phyloP scores from a whole-genome alignment of 2,797 vertebrate genomes.

The Masticophis lateralis region DNA sequence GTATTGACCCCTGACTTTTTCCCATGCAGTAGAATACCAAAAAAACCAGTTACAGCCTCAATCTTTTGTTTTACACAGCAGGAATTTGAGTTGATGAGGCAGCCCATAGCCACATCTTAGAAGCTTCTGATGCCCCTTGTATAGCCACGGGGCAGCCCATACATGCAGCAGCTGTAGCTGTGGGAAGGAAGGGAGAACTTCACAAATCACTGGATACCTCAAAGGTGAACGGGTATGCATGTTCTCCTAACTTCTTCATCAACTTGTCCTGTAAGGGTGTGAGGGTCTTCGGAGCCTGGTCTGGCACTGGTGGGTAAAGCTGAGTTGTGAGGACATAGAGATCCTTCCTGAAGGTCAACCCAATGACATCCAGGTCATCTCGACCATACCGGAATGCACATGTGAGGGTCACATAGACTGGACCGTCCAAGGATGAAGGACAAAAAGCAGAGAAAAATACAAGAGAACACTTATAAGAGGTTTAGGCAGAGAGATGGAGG shows the following conservation, averaged over 20 bases:
- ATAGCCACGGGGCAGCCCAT: background rate
- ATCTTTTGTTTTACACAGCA: background rate
- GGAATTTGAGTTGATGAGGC: background rate
- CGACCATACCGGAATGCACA: constrained; percentile 89
- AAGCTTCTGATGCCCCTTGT: background rate
- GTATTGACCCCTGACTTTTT: background rate
- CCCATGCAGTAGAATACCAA: background rate
- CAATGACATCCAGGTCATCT: constrained; percentile 87
- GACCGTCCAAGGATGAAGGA: rapidly evolving
- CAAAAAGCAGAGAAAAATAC: no score
- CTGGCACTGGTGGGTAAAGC: constrained; percentile 74
- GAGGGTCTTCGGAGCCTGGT: constrained; percentile 68
- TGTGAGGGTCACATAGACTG: constrained; percentile 84
- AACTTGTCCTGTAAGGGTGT: constrained; percentile 80
- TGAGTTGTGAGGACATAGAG: constrained; percentile 80
- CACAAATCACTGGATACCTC: constrained; percentile 67
- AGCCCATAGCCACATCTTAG: background rate
- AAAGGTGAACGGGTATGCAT: constrained; percentile 83
- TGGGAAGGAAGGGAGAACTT: background rate
- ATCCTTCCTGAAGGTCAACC: constrained; percentile 87
- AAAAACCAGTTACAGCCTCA: background rate
- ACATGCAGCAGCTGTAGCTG: background rate
- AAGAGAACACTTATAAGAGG: background rate
- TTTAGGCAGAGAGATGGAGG: background rate
- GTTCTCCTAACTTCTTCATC: constrained; percentile 81